A percentile compares a stretch with the other conserved stretches of the same genome.
Conservation (phyloP, 2,888 invertebrate genomes). For the Drosophila lacicola region DNA sequence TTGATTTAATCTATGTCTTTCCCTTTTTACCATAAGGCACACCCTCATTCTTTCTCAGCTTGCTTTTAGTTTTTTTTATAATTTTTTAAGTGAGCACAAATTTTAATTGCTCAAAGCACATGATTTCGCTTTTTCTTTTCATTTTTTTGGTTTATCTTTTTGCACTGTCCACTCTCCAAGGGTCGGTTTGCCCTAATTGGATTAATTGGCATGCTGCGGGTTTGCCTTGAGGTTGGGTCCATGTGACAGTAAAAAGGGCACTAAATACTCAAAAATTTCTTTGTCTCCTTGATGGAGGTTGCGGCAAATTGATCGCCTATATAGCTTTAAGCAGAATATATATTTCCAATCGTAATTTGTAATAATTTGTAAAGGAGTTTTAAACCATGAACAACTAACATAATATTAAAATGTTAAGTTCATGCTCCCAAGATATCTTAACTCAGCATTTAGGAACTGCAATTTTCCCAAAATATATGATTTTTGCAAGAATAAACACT, state of each 20-base stretch:
- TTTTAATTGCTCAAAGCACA: conserved; percentile 47
- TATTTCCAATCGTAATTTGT: too few species aligned
- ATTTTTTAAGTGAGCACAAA: conserved; percentile 18
- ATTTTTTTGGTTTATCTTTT: too few species aligned
- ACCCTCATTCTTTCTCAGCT: conserved; percentile 13
- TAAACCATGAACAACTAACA: too few species aligned
- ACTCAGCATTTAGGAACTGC: too few species aligned
- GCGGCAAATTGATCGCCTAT: not conserved
- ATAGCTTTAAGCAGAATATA: not conserved
- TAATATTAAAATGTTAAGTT: too few species aligned
- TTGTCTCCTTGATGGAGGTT: conserved; percentile 1
- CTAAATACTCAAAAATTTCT: conserved; percentile 14
- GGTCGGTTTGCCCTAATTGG: conserved; percentile 60
- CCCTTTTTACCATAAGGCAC: conserved; percentile 5
- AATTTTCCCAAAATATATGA: too few species aligned
- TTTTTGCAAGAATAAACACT: too few species aligned
- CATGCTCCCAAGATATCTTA: too few species aligned
- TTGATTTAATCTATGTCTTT: conserved; percentile 33
- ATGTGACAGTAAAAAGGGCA: conserved; percentile 42
- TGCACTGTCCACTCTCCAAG: not conserved
- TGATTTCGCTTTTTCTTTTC: conserved; percentile 22
- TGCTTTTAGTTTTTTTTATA: conserved; percentile 11
- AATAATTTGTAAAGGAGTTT: too few species aligned
- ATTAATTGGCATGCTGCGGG: conserved; percentile 60
- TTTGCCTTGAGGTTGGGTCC: conserved; percentile 51